Base-by-base conservation (phyloP, 2,113 vertebrate genomes). In the Urocynchramus pylzowi region DNA sequence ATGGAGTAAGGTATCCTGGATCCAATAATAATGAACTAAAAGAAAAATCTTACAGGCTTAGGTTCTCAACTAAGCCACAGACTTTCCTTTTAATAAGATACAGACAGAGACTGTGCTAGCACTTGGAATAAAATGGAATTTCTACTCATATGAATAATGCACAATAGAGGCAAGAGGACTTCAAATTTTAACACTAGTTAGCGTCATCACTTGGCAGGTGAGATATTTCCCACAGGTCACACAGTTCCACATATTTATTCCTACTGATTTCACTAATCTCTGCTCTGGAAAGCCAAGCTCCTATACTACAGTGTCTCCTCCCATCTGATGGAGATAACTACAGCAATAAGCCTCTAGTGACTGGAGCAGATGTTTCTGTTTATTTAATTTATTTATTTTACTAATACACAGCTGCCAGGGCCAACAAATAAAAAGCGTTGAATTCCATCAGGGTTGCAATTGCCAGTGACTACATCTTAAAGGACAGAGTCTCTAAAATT, bases 361-460 rank as follows among this genome's bases (percentile, higher is more conserved):
- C 90, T 87, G 91, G 75, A 96, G 89, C 94, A 97, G 94, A 94
- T 95, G 87, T 89, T 93, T 52, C 84, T 94, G 79, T 84, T 97
- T 96, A 95, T 96, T 96, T 92, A 91, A 86, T 96, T 97, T 93
- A 94, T 93, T 97, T 96, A 89, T 85, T 95, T 95, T 81, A 83
- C 88, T 96, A 86, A 95, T 78, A 84, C 57, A 95, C 87, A 95
- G 84, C 79, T 97, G 89, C 64, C 41, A 87, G 18, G 39, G 31
- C 77, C 54, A 90, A 77, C 68, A 89, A 64, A 76, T 61, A 71
- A 80, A 90, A 73, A 61, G 22, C 31, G 28, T 1, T 49, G 11
- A 76, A 61, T 95, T 93, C 60, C 44, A 91, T 59, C 73, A 91
- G 88, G 73, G 86, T 45, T 93, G 61, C 47, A 61, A 71, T 85